Evolutionary conservation across 2,797 vertebrate species (phyloP), one percentile per base, ranked within the genome.

Genomic region (Scolopax rusticola): DNA sequence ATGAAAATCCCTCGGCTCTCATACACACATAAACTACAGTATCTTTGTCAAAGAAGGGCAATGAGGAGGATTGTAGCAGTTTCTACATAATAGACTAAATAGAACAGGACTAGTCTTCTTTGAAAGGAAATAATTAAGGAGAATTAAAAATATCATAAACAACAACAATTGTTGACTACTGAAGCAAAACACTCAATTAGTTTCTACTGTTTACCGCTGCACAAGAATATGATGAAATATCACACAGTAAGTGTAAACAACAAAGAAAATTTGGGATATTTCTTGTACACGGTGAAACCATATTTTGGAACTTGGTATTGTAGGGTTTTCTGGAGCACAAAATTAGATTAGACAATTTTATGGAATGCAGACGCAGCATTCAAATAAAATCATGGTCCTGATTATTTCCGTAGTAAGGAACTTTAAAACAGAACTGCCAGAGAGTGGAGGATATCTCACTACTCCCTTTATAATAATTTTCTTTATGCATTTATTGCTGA

Each of bases 281-380:
- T 70, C n/a, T 41, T 4, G 4, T 36, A 32, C 2, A 50, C 5
- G 8, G 9, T 45, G 8, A 1, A 82, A 84, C 6, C 0, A 0
- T 28, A 17, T 33, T 64, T 54, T 41, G 30, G 9, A 71, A 38
- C 15, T 56, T 1, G 3, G 5, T 78, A 1, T 23, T 63, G 28
- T 20, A 57, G 11, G 25, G 10, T 28, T 7, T 6, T 57, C 11
- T 23, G 2, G 3, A 41, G 4, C 9, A 43, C 1, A 57, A 68
- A 61, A 61, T 11, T 24, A 61, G 6, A 50, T 38, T 11, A 65
- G 11, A 41, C 0, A 59, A 13, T 3, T 17, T 54, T 68, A 60
- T 64, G 3, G 30, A 51, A 50, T 12, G n/a, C 4, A 61, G 8
- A 6, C 2, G 2, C 10, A 40, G 2, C 23, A 33, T 36, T 85